phyloP scores from a whole-genome alignment of 2,888 invertebrate species.

The Melinaea menophilus region DNA sequence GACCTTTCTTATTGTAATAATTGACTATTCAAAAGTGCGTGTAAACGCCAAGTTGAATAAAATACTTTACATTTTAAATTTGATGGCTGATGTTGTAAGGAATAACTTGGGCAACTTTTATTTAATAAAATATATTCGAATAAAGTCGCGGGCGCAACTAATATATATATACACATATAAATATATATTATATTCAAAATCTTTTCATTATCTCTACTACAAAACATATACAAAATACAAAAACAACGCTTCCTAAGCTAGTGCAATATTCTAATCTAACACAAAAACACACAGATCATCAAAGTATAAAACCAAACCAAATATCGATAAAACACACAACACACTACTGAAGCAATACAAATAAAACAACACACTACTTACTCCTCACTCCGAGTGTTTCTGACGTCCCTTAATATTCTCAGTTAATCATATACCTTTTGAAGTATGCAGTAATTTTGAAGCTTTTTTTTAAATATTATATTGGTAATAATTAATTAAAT shows the following conservation, averaged over 20 bases:
- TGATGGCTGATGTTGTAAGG: too few species aligned
- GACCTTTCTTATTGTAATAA: too few species aligned
- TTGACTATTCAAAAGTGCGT: too few species aligned
- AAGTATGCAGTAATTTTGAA: conserved; percentile 25
- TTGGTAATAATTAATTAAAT: too few species aligned
- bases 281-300: neutral
- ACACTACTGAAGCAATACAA: conserved; percentile 1
- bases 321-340: conserved; percentile 1
- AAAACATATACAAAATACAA: neutral
- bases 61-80: too few species aligned
- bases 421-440: neutral
- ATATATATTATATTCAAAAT: too few species aligned
- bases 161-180: too few species aligned
- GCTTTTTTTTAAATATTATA: conserved; percentile 2
- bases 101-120: too few species aligned
- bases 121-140: too few species aligned
- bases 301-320: neutral
- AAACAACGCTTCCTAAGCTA: neutral
- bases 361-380: conserved; percentile 7
- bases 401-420: neutral
- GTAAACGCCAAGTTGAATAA: too few species aligned
- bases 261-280: neutral
- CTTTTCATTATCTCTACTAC: neutral
- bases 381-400: neutral
- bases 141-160: too few species aligned